These are phyloP conservation scores for Eumeta japonica DNA, from an alignment of 1,140 invertebrate genomes.

Conservation along the genomic window DNA sequence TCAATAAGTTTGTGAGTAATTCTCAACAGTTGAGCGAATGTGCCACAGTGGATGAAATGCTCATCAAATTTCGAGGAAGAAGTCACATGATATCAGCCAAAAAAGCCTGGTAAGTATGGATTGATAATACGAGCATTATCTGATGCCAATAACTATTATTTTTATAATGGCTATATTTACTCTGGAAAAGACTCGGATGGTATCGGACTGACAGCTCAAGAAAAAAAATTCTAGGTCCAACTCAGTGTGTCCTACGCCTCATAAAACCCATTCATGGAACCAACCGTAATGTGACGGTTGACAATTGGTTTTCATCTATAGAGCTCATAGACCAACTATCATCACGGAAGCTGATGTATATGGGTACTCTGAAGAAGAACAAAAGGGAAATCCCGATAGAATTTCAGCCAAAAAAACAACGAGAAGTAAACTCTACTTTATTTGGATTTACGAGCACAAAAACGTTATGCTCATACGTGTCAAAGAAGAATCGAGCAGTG, in stretches of 20 bases:
- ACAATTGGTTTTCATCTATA: too few relatives aligned
- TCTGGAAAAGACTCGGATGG: constrained; percentile 15
- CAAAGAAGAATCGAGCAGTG: constrained; percentile 2
- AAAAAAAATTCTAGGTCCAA: too few relatives aligned
- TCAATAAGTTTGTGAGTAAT: constrained; percentile 33
- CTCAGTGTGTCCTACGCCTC: constrained; percentile 22
- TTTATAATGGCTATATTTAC: too few relatives aligned
- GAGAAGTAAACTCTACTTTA: not conserved
- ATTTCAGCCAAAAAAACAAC: not conserved
- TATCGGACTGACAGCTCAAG: constrained; percentile 7
- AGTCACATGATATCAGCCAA: constrained; percentile 37
- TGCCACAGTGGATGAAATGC: constrained; percentile 43
- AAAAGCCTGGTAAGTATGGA: constrained; percentile 48
- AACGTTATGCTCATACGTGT: constrained; percentile 8
- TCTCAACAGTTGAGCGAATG: too few relatives aligned
- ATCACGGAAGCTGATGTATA: constrained; percentile 22
- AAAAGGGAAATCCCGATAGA: constrained; percentile 30
- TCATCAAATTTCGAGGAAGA: too few relatives aligned
- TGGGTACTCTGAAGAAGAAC: constrained; percentile 46
- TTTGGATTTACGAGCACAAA: constrained; percentile 12
- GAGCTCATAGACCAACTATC: constrained; percentile 20
- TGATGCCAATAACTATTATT: constrained; percentile 19
- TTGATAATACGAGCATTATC: constrained; percentile 27
- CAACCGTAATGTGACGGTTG: constrained; percentile 27
- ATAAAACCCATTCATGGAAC: constrained; percentile 18